phyloP scores from a whole-genome alignment of 2,888 invertebrate genomes.

The Scelioninae gen. 2 region DNA sequence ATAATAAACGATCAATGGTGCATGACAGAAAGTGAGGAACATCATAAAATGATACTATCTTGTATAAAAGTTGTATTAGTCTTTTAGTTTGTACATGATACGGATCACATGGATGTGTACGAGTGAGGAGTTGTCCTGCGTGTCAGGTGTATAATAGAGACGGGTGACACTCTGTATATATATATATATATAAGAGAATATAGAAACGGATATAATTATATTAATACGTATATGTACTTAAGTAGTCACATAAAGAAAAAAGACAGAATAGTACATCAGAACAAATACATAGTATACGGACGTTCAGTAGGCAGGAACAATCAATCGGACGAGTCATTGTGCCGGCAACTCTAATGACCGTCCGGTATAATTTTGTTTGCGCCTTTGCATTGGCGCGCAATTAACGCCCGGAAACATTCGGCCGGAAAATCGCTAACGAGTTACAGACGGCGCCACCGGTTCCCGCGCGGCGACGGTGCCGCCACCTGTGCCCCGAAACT shows the following conservation, averaged over 20 bases:
- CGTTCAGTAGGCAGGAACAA: constrained; percentile 45
- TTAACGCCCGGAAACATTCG: constrained; percentile 31
- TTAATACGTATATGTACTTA: constrained; percentile 1
- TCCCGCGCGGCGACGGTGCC: background rate
- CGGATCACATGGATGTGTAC: too few species aligned
- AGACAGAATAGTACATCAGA: constrained; percentile 31
- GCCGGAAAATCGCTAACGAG: constrained; percentile 17
- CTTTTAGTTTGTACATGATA: too few species aligned
- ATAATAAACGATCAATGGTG: too few species aligned
- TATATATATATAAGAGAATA: constrained; percentile 13
- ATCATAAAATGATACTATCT: too few species aligned
- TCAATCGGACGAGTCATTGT: constrained; percentile 43
- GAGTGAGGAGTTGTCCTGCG: too few species aligned
- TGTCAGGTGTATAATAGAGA: too few species aligned
- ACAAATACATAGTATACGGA: constrained; percentile 26
- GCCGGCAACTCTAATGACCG: constrained; percentile 23
- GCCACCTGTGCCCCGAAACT: constrained; percentile 8
- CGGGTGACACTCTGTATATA: background rate
- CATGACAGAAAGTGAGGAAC: too few species aligned
- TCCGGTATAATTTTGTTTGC: constrained; percentile 37
- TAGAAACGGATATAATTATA: constrained; percentile 11
- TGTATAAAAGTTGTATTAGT: too few species aligned
- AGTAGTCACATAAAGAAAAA: constrained; percentile 22
- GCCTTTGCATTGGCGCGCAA: constrained; percentile 15
- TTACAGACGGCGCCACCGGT: constrained; percentile 1